These are phyloP conservation scores for Erythrocebus patas DNA, from an alignment of 2,113 vertebrate species.

Conservation along the genomic window DNA sequence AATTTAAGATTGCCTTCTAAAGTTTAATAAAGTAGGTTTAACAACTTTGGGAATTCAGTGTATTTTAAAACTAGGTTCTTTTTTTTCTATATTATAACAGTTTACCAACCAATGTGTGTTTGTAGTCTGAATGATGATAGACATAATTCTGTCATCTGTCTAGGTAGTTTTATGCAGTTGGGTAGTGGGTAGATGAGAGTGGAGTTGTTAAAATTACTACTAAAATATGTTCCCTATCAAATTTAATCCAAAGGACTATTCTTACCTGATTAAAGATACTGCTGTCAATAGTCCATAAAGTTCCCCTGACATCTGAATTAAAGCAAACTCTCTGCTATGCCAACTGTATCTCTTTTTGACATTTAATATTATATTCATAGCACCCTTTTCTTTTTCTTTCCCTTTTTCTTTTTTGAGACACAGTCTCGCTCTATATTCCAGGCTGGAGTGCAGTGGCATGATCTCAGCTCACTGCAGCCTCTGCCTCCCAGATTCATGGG, in stretches of 20 bases:
- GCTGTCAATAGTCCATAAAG: neutral
- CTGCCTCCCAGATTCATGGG: no score
- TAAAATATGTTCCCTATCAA: conserved; percentile 8
- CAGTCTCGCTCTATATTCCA: accelerated
- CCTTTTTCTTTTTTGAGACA: neutral
- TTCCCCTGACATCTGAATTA: neutral
- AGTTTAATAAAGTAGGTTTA: conserved; percentile 15
- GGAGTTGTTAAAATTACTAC: neutral
- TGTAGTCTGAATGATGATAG: neutral
- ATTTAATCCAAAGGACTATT: conserved; percentile 8
- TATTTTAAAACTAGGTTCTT: conserved; percentile 31
- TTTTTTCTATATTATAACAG: neutral
- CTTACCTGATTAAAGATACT: neutral
- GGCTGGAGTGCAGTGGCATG: no score
- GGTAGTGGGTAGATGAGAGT: neutral
- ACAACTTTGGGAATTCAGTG: neutral
- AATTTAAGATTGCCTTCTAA: conserved; percentile 45
- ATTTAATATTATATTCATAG: neutral
- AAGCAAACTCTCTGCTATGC: neutral
- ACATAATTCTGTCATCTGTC: neutral
- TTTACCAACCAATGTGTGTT: neutral
- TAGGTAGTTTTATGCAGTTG: neutral
- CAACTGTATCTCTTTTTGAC: neutral
- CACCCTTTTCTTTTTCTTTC: neutral
- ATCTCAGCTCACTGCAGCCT: no score